Percentiles rank a stretch among this genome's conserved stretches.
Evolutionary conservation across 2,797 vertebrate species (phyloP).

Genomic region (Uromys caudimaculatus): DNA sequence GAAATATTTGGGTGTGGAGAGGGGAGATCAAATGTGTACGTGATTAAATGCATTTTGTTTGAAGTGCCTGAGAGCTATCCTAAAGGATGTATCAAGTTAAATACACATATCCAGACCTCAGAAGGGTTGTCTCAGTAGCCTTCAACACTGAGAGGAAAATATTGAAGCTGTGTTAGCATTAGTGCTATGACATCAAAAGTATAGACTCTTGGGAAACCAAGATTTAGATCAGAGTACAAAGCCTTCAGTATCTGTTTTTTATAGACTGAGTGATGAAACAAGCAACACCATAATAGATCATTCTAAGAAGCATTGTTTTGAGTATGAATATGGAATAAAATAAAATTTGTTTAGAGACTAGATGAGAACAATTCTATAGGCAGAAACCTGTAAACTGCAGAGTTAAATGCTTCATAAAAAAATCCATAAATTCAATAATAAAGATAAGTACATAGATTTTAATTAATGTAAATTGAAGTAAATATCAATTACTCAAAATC

Average conservation of each 20-base stretch:
- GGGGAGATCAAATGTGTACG: background rate
- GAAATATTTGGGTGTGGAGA: background rate
- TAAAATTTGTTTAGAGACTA: background rate
- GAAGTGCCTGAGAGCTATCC: background rate
- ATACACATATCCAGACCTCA: background rate
- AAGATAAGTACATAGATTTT: background rate
- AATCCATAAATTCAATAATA: background rate
- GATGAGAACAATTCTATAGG: background rate
- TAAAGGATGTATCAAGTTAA: background rate
- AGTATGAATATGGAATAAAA: background rate
- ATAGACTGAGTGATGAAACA: background rate
- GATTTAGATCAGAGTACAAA: background rate
- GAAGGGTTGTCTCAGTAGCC: background rate
- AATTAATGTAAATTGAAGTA: background rate
- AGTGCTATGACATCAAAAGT: background rate
- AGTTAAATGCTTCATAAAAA: background rate
- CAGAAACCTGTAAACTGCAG: background rate
- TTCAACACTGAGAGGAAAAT: background rate
- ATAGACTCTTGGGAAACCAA: background rate
- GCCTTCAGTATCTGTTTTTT: background rate
- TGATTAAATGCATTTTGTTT: background rate
- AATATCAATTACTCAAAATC: background rate
- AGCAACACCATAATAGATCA: background rate
- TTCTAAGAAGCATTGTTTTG: background rate
- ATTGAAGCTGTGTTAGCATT: background rate